Percentiles rank a stretch among this genome's conserved stretches.
phyloP scores from a whole-genome alignment of 2,888 invertebrate species.

The Oscheius myriophilus region DNA sequence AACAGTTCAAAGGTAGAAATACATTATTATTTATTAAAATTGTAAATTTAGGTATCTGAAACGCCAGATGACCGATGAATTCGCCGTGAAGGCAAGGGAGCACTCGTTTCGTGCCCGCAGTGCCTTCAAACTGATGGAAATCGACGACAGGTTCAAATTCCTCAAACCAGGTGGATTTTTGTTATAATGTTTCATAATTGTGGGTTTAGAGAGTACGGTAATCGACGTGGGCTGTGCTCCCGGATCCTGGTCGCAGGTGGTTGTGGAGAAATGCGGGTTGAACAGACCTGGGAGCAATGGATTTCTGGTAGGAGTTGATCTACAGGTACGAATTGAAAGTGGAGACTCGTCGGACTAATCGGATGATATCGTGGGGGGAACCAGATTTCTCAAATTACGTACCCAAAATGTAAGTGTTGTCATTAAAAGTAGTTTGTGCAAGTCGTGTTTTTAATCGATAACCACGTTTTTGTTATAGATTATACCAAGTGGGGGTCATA shows the following conservation, averaged over 20 bases:
- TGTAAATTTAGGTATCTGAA: conserved; percentile 47
- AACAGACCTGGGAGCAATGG: conserved; percentile 35
- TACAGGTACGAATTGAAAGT: conserved; percentile 52
- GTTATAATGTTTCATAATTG: background rate
- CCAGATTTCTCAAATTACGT: too few relatives aligned
- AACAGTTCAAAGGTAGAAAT: conserved; percentile 11
- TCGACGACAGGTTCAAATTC: conserved; percentile 63
- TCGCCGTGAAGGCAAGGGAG: conserved; percentile 53
- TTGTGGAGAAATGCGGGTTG: conserved; percentile 43
- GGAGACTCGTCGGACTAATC: too few relatives aligned
- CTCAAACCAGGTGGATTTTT: conserved; percentile 46
- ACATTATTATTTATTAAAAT: background rate
- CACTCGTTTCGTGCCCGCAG: conserved; percentile 67
- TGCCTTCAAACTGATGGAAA: conserved; percentile 69
- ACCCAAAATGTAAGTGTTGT: too few relatives aligned
- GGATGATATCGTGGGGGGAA: too few relatives aligned
- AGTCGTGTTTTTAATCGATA: too few relatives aligned
- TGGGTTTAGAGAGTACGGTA: conserved; percentile 44
- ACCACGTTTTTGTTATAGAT: too few relatives aligned
- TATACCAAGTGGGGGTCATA: too few relatives aligned
- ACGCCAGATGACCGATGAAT: conserved; percentile 63
- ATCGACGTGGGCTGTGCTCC: conserved; percentile 67
- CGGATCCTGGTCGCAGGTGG: conserved; percentile 70
- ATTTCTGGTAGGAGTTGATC: conserved; percentile 62
- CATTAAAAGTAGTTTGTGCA: too few relatives aligned